A percentile compares a stretch with the other conserved stretches of the same genome.
These are phyloP conservation scores for Prunella fulvescens DNA, from an alignment of 2,113 vertebrate species.

Conservation along the genomic window DNA sequence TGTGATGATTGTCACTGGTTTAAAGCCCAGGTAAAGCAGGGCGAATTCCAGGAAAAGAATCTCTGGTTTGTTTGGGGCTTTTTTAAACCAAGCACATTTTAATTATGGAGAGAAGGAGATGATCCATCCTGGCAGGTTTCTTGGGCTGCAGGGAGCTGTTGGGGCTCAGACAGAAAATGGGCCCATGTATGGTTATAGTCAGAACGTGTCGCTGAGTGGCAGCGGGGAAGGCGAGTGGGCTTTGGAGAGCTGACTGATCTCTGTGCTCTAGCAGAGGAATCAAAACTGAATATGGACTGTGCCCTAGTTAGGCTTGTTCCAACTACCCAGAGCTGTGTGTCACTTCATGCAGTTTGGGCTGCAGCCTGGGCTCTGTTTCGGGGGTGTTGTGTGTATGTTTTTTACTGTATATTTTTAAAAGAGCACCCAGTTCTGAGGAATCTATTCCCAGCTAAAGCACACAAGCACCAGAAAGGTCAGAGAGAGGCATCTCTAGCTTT, in stretches of 20 bases:
- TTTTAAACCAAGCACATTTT: not conserved
- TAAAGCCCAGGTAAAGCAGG: not conserved
- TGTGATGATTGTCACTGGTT: not conserved
- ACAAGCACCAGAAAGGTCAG: slow-evolving; percentile 56
- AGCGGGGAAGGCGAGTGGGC: not conserved
- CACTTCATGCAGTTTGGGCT: not conserved
- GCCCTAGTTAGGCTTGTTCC: not conserved
- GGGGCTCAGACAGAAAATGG: not conserved
- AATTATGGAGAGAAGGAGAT: not conserved
- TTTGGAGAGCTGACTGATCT: not conserved
- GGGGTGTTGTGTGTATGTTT: not conserved
- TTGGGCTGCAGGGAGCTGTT: not conserved
- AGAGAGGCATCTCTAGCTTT: slow-evolving; percentile 69
- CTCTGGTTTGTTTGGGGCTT: rapidly evolving
- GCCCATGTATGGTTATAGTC: slow-evolving; percentile 26
- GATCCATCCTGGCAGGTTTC: not conserved
- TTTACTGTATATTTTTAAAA: slow-evolving; percentile 44
- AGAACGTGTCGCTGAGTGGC: not conserved
- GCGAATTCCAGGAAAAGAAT: not conserved
- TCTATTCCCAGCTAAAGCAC: slow-evolving; percentile 48
- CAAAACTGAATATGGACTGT: not conserved
- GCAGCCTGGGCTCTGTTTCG: not conserved
- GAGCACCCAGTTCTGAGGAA: slow-evolving; percentile 33
- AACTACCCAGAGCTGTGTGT: not conserved
- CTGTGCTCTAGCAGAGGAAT: not conserved